Percentiles rank a stretch among this genome's conserved stretches.
Conservation (phyloP, 37 sponge, comb jelly and placozoan genomes). For the Bolinopsis microptera region DNA sequence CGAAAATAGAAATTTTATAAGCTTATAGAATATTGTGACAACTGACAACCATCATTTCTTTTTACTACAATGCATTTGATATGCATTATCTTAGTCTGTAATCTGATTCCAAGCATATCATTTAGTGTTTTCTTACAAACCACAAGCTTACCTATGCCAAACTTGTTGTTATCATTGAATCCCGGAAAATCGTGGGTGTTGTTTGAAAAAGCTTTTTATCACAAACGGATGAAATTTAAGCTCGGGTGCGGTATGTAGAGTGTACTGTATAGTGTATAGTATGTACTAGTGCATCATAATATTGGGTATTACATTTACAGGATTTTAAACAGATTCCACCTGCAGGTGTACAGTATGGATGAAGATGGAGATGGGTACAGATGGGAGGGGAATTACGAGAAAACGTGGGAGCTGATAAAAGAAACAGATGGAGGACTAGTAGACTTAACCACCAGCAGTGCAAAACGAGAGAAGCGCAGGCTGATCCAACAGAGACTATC, state of each 20-base stretch:
- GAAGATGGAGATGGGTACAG: conserved; percentile 51
- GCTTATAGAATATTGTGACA: no score
- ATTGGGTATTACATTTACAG: no score
- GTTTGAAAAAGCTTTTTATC: no score
- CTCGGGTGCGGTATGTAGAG: no score
- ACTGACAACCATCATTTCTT: neutral
- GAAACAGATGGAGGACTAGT: conserved; percentile 42
- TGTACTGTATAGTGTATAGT: no score
- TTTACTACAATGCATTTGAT: no score
- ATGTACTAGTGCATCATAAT: no score
- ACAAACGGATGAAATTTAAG: no score
- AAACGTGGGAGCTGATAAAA: conserved; percentile 23
- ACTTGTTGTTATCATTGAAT: no score
- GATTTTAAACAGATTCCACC: no score
- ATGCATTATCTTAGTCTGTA: neutral
- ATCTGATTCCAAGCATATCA: neutral
- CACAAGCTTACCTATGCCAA: neutral
- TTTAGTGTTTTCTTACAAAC: neutral
- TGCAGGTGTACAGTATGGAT: neutral
- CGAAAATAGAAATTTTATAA: no score
- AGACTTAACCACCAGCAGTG: neutral
- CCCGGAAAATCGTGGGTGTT: no score
- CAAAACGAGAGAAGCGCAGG: conserved; percentile 40
- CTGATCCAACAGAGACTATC: conserved; percentile 45
- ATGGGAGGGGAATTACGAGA: conserved; percentile 63